A percentile compares a stretch with the other conserved stretches of the same genome.
Evolutionary conservation across 2,888 invertebrate species (phyloP).

Genomic region (Euproctis similis): DNA sequence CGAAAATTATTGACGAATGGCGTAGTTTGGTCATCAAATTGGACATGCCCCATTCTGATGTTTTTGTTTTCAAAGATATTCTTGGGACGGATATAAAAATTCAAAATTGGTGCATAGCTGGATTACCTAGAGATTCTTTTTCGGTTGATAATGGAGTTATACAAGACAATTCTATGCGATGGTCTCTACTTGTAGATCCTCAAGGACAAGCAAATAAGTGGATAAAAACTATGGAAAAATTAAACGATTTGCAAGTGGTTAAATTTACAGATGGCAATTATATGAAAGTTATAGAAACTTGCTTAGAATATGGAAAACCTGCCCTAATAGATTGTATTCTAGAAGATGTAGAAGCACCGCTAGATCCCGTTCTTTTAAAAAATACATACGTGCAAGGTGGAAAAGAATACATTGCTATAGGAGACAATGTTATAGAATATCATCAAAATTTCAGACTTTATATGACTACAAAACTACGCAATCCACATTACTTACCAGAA

Average conservation of each 20-base stretch:
- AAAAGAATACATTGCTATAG: slow-evolving; percentile 83
- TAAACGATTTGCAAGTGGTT: slow-evolving; percentile 80
- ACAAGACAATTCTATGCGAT: slow-evolving; percentile 84
- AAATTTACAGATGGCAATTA: slow-evolving; percentile 85
- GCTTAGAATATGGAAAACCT: slow-evolving; percentile 85
- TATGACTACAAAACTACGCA: slow-evolving; percentile 87
- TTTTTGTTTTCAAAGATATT: slow-evolving; percentile 82
- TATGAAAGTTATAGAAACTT: slow-evolving; percentile 83
- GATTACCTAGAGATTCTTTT: slow-evolving; percentile 86
- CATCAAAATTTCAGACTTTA: slow-evolving; percentile 85
- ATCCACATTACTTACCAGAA: slow-evolving; percentile 91
- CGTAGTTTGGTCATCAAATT: slow-evolving; percentile 79
- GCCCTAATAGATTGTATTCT: slow-evolving; percentile 84
- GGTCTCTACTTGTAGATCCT: slow-evolving; percentile 89
- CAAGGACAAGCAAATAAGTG: slow-evolving; percentile 91
- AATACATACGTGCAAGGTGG: slow-evolving; percentile 84
- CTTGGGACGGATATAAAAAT: slow-evolving; percentile 91
- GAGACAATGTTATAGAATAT: slow-evolving; percentile 86
- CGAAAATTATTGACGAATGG: slow-evolving; percentile 81
- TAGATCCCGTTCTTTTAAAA: slow-evolving; percentile 85
- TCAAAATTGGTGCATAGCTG: slow-evolving; percentile 89
- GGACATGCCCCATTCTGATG: slow-evolving; percentile 85
- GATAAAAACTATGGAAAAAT: slow-evolving; percentile 89
- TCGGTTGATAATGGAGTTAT: slow-evolving; percentile 91
- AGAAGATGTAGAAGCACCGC: slow-evolving; percentile 85